phyloP scores from a whole-genome alignment of 2,113 vertebrate species.

The Calyptommatus sinebrachiatus region DNA sequence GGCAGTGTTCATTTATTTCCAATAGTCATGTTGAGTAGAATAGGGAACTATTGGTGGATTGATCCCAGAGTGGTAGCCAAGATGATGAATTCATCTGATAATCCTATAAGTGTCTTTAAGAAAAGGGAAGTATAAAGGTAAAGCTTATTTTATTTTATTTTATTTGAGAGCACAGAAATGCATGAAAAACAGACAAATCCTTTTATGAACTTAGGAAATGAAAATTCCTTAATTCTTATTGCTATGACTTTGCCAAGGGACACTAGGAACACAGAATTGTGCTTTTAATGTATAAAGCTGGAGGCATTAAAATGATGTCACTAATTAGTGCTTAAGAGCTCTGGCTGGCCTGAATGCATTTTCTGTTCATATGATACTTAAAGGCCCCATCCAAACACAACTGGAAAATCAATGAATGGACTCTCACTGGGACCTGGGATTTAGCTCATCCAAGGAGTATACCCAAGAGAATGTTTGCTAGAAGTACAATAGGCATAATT shows the following conservation, averaged over 20 bases:
- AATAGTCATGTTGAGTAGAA: constrained; percentile 4
- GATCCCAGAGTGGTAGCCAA: constrained; percentile 21
- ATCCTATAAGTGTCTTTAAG: constrained; percentile 9
- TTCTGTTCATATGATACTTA: background rate
- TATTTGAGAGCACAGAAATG: constrained; percentile 18
- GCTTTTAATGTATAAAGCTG: constrained; percentile 31
- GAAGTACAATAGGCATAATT: background rate
- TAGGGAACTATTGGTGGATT: constrained; percentile 19
- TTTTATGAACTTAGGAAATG: constrained; percentile 21
- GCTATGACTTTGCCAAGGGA: constrained; percentile 30
- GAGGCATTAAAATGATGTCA: background rate
- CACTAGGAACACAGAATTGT: background rate
- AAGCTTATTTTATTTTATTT: background rate
- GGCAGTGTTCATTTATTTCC: constrained; percentile 29
- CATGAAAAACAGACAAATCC: background rate
- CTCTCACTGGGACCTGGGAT: background rate
- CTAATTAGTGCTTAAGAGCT: background rate
- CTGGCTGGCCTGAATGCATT: background rate
- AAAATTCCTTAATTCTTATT: background rate
- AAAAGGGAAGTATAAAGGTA: background rate
- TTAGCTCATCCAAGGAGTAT: constrained; percentile 11
- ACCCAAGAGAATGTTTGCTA: background rate
- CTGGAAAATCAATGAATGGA: background rate
- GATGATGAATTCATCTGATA: constrained; percentile 31
- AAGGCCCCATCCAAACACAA: background rate